Evolutionary conservation across 64 coral and sea anemone species (phyloP).

Genomic region (Actinia equina): DNA sequence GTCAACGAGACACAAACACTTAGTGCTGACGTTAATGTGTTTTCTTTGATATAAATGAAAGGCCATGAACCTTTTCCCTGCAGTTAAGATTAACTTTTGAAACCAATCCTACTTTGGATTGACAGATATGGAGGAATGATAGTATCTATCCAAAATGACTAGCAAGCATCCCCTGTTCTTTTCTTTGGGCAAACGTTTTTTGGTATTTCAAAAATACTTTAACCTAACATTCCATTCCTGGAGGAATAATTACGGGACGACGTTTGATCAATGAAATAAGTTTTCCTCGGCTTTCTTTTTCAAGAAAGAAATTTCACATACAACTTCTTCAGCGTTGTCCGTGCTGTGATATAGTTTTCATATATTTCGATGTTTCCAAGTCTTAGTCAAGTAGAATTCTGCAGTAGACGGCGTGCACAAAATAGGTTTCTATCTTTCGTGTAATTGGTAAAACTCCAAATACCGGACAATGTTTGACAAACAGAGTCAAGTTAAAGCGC

Average conservation of each 20-base stretch:
- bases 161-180: neutral
- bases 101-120: neutral
- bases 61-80: constrained; percentile 5
- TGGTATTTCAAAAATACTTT: neutral
- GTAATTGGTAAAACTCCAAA: constrained; percentile 6
- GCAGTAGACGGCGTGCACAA: neutral
- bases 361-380: neutral
- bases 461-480: neutral
- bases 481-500: neutral
- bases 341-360: no score
- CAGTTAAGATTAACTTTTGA: constrained; percentile 10
- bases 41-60: constrained; percentile 18
- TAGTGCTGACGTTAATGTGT: constrained; percentile 13
- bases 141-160: neutral
- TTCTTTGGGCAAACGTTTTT: neutral
- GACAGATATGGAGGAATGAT: constrained; percentile 5
- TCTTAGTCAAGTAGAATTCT: neutral
- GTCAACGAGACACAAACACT: neutral
- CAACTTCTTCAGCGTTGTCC: neutral
- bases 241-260: neutral
- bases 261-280: neutral
- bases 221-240: neutral
- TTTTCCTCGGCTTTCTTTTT: neutral
- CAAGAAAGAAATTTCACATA: neutral
- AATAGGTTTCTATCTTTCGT: neutral